Evolutionary conservation across 2,797 vertebrate genomes (phyloP).

Genomic region (Pelochelys cantorii): DNA sequence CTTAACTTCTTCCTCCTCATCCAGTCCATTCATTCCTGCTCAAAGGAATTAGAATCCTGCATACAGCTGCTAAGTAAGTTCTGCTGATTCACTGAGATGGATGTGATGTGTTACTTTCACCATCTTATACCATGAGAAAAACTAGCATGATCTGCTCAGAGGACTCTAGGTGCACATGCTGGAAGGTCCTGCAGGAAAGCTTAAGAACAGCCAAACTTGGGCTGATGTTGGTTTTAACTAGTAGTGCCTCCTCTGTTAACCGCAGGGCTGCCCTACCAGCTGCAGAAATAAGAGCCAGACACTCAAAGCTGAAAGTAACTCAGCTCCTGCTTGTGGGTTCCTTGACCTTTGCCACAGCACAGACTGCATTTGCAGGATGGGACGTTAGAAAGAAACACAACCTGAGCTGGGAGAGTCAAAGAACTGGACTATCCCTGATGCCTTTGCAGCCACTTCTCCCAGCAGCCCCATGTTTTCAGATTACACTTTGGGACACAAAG

Average conservation of each 20-base stretch:
- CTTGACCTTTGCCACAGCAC: fast-evolving
- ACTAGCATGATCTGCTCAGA: neutral
- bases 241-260: no score
- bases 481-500: no score
- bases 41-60: neutral
- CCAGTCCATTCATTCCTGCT: neutral
- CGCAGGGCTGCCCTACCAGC: fast-evolving
- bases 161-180: fast-evolving
- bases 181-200: neutral
- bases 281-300: neutral
- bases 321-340: neutral
- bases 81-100: neutral
- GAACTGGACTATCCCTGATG: neutral
- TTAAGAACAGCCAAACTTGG: neutral
- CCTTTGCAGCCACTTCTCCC: neutral
- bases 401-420: fast-evolving
- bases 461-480: neutral
- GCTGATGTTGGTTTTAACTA: neutral
- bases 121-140: fast-evolving
- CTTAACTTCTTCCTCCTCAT: neutral
- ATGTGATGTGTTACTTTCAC: neutral
- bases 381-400: fast-evolving
- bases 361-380: fast-evolving
- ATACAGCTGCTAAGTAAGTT: neutral
- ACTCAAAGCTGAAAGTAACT: neutral